Evolutionary conservation across 2,113 vertebrate genomes (phyloP).

Genomic region (Scytalopus superciliaris): DNA sequence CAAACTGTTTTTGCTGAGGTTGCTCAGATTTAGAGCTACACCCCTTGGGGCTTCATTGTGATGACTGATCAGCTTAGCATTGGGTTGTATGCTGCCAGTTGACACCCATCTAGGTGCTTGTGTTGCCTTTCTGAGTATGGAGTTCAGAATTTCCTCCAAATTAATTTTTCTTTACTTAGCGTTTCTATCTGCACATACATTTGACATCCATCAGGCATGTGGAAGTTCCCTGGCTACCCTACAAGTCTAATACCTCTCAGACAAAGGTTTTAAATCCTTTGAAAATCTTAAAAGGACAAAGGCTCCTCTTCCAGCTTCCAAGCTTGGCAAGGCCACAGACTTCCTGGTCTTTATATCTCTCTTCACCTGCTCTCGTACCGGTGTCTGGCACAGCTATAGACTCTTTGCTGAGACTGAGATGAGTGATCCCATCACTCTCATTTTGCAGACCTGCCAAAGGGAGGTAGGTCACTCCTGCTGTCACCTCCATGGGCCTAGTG

Average conservation of each 20-base stretch:
- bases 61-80: not conserved
- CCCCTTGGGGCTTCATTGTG: not conserved
- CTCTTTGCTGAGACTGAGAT: not conserved
- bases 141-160: not conserved
- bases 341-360: not conserved
- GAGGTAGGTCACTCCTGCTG: not conserved
- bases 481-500: not conserved
- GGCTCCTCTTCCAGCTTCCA: not conserved
- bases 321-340: not conserved
- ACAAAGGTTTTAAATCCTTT: not conserved
- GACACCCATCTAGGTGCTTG: not conserved
- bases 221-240: not conserved
- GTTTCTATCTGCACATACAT: not conserved
- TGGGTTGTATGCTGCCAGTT: not conserved
- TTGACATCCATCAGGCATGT: not conserved
- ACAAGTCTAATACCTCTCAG: not conserved
- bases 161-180: not conserved
- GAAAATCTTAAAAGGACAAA: not conserved
- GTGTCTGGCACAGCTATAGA: not conserved
- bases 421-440: fast-evolving
- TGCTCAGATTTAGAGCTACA: not conserved
- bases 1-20: not conserved
- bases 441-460: not conserved
- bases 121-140: not conserved
- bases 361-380: not conserved